phyloP scores from a whole-genome alignment of 2,797 vertebrate genomes.

The Sphenodon punctatus region DNA sequence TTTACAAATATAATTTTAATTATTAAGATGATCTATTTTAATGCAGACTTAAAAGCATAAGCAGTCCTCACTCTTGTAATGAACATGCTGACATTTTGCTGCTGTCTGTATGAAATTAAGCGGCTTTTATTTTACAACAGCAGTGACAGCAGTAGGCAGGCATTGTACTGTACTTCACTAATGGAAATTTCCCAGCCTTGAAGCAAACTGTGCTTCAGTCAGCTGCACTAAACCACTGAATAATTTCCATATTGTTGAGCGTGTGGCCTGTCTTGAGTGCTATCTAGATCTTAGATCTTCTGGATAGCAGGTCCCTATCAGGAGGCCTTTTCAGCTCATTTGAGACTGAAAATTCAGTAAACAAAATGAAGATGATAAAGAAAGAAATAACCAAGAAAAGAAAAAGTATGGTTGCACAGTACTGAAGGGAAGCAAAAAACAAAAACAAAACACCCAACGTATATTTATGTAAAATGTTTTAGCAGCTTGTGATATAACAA shows the following conservation, averaged over 20 bases:
- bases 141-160: slow-evolving; percentile 42
- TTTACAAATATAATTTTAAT: background rate
- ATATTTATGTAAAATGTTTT: background rate
- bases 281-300: slow-evolving; percentile 53
- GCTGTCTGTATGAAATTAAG: slow-evolving; percentile 11
- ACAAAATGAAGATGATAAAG: slow-evolving; percentile 21
- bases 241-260: slow-evolving; percentile 56
- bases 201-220: slow-evolving; percentile 54
- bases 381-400: background rate
- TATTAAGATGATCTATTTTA: slow-evolving; percentile 7
- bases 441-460: background rate
- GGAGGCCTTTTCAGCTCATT: slow-evolving; percentile 41
- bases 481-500: background rate
- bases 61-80: background rate
- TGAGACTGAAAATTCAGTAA: slow-evolving; percentile 37
- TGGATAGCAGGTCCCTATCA: slow-evolving; percentile 48
- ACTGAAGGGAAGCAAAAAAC: too few relatives aligned
- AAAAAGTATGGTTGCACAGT: slow-evolving; percentile 3
- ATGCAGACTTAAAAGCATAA: slow-evolving; percentile 11
- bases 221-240: slow-evolving; percentile 56
- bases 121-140: slow-evolving; percentile 41
- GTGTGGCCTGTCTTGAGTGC: slow-evolving; percentile 41
- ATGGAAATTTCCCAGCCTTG: slow-evolving; percentile 68
- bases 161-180: slow-evolving; percentile 48
- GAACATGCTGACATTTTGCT: background rate